Conservation (phyloP, 1,140 invertebrate genomes). For the Mizuhopecten yessoensis region DNA sequence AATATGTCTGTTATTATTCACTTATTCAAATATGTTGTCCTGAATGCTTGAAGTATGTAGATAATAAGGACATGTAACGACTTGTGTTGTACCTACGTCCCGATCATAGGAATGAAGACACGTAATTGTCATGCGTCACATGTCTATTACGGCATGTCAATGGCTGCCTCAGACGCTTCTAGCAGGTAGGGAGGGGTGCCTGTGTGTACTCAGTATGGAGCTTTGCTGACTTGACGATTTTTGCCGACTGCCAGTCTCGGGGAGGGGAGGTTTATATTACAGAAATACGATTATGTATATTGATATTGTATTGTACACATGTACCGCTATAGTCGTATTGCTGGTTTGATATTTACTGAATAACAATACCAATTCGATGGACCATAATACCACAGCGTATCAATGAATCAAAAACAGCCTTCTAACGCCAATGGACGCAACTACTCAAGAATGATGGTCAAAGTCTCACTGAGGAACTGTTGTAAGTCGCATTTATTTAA, state of each 20-base stretch:
- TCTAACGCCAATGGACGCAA: not conserved
- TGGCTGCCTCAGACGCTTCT: not conserved
- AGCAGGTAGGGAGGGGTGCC: constrained; percentile 8
- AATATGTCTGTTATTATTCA: too few relatives aligned
- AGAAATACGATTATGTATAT: constrained; percentile 36
- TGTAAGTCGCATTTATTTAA: not conserved
- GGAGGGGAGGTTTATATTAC: constrained; percentile 16
- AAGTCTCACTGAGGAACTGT: not conserved
- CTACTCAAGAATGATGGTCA: not conserved
- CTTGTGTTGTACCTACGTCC: too few relatives aligned
- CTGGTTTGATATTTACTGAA: not conserved
- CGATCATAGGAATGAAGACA: too few relatives aligned
- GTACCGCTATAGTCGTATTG: not conserved
- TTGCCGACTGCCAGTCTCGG: not conserved
- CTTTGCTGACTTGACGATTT: constrained; percentile 37
- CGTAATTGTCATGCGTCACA: constrained; percentile 21
- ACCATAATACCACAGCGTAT: not conserved
- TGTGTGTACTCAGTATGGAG: not conserved
- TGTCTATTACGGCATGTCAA: not conserved
- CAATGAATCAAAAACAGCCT: not conserved
- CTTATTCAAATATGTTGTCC: too few relatives aligned
- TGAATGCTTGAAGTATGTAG: too few relatives aligned
- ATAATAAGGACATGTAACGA: too few relatives aligned
- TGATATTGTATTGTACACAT: not conserved
- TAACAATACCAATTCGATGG: not conserved